A percentile compares a stretch with the other conserved stretches of the same genome.
Conservation (phyloP, 2,888 invertebrate species). For the Tetrapedia diversipes region DNA sequence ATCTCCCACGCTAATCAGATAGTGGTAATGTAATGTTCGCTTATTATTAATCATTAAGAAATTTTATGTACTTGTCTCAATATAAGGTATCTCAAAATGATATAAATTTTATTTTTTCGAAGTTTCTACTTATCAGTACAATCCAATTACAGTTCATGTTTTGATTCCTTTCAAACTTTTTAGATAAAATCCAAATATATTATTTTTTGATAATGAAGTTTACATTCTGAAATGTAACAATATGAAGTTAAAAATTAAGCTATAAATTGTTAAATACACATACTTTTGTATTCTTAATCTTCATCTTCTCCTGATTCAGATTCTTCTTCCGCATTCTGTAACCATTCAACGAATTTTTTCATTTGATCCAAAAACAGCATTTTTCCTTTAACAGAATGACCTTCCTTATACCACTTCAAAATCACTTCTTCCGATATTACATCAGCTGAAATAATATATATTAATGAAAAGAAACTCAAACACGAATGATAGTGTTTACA, state of each 20-base stretch:
- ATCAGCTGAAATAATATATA: conserved; percentile 86
- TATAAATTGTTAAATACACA: conserved; percentile 22
- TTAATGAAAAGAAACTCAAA: conserved; percentile 2
- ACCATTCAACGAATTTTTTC: conserved; percentile 98
- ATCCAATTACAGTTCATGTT: conserved; percentile 57
- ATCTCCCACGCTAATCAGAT: conserved; percentile 72
- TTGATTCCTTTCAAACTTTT: conserved; percentile 66
- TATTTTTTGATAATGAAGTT: conserved; percentile 77
- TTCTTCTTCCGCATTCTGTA: conserved; percentile 97
- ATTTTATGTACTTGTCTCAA: conserved; percentile 62
- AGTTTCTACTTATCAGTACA: conserved; percentile 59
- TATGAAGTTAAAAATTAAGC: conserved; percentile 19
- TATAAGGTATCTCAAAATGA: conserved; percentile 62
- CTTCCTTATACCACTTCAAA: conserved; percentile 97
- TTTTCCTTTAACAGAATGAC: conserved; percentile 97
- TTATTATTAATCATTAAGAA: conserved; percentile 69
- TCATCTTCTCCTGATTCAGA: conserved; percentile 86
- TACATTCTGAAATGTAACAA: conserved; percentile 49
- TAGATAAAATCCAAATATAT: conserved; percentile 75
- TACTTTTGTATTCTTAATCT: conserved; percentile 78
- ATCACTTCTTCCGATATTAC: conserved; percentile 97
- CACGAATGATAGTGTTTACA: neutral
- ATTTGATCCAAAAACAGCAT: conserved; percentile 99
- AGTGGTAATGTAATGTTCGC: conserved; percentile 59
- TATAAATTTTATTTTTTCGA: conserved; percentile 56